Base-by-base conservation (phyloP, 2,113 vertebrate species). In the Probosciger aterrimus region DNA sequence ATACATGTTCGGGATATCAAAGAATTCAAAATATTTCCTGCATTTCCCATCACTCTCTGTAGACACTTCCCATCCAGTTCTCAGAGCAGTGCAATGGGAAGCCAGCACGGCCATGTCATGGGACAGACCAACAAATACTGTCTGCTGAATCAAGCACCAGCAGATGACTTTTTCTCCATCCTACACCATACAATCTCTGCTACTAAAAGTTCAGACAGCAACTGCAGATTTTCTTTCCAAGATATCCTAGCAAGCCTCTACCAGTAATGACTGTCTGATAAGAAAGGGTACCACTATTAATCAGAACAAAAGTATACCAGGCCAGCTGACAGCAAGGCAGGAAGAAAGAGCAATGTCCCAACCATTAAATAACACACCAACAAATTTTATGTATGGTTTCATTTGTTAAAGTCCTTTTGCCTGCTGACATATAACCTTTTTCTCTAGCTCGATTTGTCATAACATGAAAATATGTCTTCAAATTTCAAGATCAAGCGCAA, bases 401-500 rank as follows among this genome's bases (percentile, higher is more conserved):
- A 73, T 94, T 81, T 83, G 31, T 83, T 73, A 11, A 83, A 67
- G 62, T 75, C 44, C 89, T 80, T 95, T 82, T 60, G 62, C 89
- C 78, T 6, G 3, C 39, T 95, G 95, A 88, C 88, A 91, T 94
- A 92, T 46, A 92, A 90, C 62, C 70, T 91, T 83, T 75, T 70
- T 49, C 75, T 88, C 60, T 28, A 88, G 55, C 43, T 84, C 93
- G 55, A 92, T 76, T 93, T 93, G 62, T 86, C 90, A 53, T 8
- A 78, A 37, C 22, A 33, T 18, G 13, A 88, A 63, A 81, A 67
- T 11, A 33, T 11, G 19, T 25, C 64, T 94, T 75, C 78, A 65
- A 76, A 80, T 94, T 93, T 95, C 83, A 94, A 88, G 91, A 94
- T 91, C 83, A 95, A 96, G 67, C 67, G 65, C 30, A 77, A 39